These are phyloP conservation scores for Trissonchulus sp. DNA, from an alignment of 2,888 invertebrate genomes.

Conservation along the genomic window DNA sequence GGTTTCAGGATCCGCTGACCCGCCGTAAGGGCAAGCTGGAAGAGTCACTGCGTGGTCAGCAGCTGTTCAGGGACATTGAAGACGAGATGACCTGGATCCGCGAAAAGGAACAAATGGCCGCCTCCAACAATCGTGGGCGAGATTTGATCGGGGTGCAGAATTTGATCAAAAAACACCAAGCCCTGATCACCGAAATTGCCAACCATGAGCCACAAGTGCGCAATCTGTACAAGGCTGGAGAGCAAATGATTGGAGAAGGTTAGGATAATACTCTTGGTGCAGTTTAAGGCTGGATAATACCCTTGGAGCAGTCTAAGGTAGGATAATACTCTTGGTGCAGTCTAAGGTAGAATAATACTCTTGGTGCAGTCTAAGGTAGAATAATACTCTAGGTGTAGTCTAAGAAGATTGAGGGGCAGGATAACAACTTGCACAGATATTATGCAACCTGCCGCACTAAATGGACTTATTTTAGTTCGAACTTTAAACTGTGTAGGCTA, in stretches of 20 bases:
- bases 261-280: too few species aligned
- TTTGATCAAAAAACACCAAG: constrained; percentile 97
- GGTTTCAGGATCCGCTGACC: constrained; percentile 29
- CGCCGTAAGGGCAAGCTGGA: constrained; percentile 58
- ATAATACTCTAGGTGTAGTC: too few species aligned
- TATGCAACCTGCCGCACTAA: too few species aligned
- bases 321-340: too few species aligned
- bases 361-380: too few species aligned
- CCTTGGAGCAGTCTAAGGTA: too few species aligned
- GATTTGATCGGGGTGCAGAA: constrained; percentile 99
- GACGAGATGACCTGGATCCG: constrained; percentile 99
- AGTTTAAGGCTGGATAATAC: too few species aligned
- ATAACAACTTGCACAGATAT: too few species aligned
- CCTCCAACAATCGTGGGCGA: constrained; percentile 86
- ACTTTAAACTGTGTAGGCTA: too few species aligned
- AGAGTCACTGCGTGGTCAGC: constrained; percentile 91
- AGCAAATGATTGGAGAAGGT: constrained; percentile 63
- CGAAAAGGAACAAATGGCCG: constrained; percentile 96
- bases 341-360: too few species aligned
- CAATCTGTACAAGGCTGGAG: constrained; percentile 80
- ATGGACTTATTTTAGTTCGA: too few species aligned
- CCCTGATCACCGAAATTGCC: constrained; percentile 88
- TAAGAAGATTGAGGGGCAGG: too few species aligned
- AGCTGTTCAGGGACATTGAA: constrained; percentile 92
- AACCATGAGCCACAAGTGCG: constrained; percentile 85